Conservation (phyloP, 2,888 invertebrate species). For the Eupithecia tripunctaria region DNA sequence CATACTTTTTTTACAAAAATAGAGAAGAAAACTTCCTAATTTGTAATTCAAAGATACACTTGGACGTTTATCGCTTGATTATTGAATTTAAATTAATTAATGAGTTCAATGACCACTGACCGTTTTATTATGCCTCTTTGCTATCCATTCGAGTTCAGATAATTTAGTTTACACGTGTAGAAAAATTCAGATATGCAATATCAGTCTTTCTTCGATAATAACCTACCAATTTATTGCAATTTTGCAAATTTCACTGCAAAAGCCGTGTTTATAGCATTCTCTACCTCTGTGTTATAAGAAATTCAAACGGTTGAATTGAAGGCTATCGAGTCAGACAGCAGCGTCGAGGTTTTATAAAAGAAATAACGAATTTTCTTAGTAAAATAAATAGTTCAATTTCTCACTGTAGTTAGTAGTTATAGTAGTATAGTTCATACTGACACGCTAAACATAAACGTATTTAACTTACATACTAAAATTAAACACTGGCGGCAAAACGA, state of each 20-base stretch:
- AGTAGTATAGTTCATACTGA: too few species aligned
- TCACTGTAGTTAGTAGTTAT: too few species aligned
- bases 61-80: constrained; percentile 54
- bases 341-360: too few species aligned
- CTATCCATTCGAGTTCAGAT: constrained; percentile 24
- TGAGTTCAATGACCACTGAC: constrained; percentile 62
- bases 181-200: constrained; percentile 12
- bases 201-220: not conserved
- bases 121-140: constrained; percentile 44
- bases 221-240: not conserved
- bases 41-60: constrained; percentile 54
- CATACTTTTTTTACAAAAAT: not conserved
- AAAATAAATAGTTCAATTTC: too few species aligned
- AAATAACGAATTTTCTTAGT: not conserved
- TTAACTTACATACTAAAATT: too few species aligned
- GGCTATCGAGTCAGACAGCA: not conserved
- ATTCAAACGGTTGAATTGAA: not conserved
- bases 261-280: not conserved
- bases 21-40: constrained; percentile 51
- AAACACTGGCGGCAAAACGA: too few species aligned
- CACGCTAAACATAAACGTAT: too few species aligned
- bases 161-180: constrained; percentile 39
- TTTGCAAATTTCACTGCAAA: not conserved
- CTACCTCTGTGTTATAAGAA: not conserved
- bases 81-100: constrained; percentile 65